Conservation (phyloP, 2,888 invertebrate genomes). For the Leptopilina syphax region DNA sequence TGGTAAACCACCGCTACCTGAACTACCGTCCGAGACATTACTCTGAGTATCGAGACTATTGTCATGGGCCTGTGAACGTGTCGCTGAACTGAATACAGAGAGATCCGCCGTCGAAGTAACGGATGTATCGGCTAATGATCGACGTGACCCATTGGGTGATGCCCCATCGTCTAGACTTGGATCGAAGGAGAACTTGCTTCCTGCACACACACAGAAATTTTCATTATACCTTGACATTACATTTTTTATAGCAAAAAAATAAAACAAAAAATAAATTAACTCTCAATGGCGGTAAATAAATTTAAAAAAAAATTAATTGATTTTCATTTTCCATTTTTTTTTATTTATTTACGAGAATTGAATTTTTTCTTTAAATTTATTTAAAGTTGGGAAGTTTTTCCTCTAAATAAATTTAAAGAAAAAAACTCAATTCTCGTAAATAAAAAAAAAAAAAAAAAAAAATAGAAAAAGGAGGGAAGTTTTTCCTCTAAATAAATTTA, state of each 20-base stretch:
- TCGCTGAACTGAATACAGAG: constrained; percentile 86
- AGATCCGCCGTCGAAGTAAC: constrained; percentile 91
- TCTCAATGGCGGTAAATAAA: no score
- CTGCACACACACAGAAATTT: constrained; percentile 73
- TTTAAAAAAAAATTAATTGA: no score
- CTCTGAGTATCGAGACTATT: constrained; percentile 88
- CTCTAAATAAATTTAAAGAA: no score
- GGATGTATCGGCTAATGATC: constrained; percentile 89
- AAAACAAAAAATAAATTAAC: no score
- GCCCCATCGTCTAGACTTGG: constrained; percentile 84
- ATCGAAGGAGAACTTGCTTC: constrained; percentile 82
- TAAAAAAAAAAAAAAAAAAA: no score
- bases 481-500: no score
- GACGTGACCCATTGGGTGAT: constrained; percentile 85
- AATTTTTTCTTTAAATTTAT: no score
- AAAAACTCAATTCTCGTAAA: no score
- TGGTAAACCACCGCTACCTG: constrained; percentile 81
- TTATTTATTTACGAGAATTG: no score
- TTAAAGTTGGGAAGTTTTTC: no score
- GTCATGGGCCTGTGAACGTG: constrained; percentile 85
- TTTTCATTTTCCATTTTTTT: no score
- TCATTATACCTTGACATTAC: constrained; percentile 47
- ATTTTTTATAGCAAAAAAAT: constrained; percentile 10
- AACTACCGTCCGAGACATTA: constrained; percentile 85
- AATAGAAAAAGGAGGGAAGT: no score